Evolutionary conservation across 2,113 vertebrate species (phyloP).

Genomic region (Tragelaphus buxtoni): DNA sequence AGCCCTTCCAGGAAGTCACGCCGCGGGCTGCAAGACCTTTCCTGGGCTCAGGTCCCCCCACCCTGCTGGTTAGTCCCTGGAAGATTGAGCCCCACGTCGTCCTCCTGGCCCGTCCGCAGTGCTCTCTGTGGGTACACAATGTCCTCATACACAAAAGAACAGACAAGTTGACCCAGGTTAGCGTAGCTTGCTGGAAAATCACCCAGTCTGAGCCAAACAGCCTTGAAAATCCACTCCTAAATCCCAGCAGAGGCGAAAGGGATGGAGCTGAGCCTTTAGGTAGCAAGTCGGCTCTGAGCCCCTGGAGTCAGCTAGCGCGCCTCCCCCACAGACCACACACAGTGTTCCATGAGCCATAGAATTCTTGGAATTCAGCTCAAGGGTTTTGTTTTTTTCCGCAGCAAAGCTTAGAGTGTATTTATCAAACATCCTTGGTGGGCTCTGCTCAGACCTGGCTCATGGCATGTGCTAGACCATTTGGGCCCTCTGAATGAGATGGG

Average conservation of each 20-base stretch:
- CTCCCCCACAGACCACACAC: conserved; percentile 21
- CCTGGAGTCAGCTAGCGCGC: neutral
- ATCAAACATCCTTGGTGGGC: conserved; percentile 11
- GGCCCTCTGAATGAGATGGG: rapidly evolving
- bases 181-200: conserved; percentile 44
- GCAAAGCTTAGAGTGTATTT: neutral
- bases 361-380: neutral
- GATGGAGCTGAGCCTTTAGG: neutral
- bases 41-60: neutral
- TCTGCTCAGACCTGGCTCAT: neutral
- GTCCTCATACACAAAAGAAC: conserved; percentile 24
- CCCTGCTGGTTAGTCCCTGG: neutral
- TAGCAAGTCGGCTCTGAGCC: neutral
- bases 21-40: neutral
- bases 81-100: neutral
- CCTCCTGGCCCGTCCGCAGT: neutral
- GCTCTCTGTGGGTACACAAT: neutral
- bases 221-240: conserved; percentile 61
- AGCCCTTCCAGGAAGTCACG: neutral
- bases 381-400: neutral
- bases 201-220: conserved; percentile 49
- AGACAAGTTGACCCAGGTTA: conserved; percentile 70
- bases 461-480: neutral
- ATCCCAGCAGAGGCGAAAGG: conserved; percentile 17
- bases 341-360: neutral